Evolutionary conservation across 2,797 vertebrate genomes (phyloP), one percentile per base, ranked within the genome.

Genomic region (Thunnus albacares): DNA sequence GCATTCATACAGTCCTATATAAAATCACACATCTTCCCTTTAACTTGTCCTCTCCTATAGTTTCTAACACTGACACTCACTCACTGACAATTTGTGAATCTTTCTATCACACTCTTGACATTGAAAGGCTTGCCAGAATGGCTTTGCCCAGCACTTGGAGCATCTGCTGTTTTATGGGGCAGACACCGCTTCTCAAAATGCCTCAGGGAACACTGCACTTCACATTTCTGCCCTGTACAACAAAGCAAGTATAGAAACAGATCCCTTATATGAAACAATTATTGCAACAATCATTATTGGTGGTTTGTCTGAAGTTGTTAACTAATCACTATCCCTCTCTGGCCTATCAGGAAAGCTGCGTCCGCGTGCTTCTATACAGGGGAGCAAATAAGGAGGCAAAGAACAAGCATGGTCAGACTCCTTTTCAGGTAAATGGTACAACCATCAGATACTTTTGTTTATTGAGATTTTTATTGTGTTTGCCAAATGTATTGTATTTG

Each of bases 181-280:
- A 5, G 96, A 98, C 90, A 94, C 95, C 3, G 93, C 95, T 84
- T 96, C 96, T 80, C 96, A 97, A 93, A 98, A 98, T 51, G 97
- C 97, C 82, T 97, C 97, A 1, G 97, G 97, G 83, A 98, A 97
- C 92, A 97, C 96, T 0, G 97, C 97, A 7, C 94, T 98, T 83
- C 97, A 98, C 93, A 97, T 98, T 84, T 97, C 96, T 75, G 97
- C 97, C 45, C 96, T 98, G 88, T 98, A 98, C 93, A 97, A 98
- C 89, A 97, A 97, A 96, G 97, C 96, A 89, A 91, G 93, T 89
- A 61, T 74, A 56, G 56, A 81, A 77, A 67, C 61, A 64, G 41
- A 82, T 61, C 14, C 17, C 24, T 58, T 15, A 30, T 53, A 55
- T 75, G 67, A 49, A 86, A 81, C 45, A 49, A 24, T 65, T 47